A percentile compares a stretch with the other conserved stretches of the same genome.
phyloP scores from a whole-genome alignment of 92 coral and sea anemone genomes.

The Umimayanthus kanabou region DNA sequence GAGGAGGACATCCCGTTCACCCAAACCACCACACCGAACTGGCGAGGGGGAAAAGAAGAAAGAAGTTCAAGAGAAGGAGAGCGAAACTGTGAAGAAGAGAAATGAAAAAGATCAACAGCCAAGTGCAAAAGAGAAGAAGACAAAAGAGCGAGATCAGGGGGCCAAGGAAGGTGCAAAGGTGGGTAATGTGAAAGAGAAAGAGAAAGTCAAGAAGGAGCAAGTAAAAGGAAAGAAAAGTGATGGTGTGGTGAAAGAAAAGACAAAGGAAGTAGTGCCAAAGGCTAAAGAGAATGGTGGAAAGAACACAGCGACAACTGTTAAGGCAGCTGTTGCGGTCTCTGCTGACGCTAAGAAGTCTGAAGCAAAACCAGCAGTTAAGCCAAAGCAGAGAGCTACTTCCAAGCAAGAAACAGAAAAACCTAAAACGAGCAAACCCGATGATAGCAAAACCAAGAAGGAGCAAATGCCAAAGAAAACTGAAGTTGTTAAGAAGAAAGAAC shows the following conservation, averaged over 20 bases:
- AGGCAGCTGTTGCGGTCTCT: neutral
- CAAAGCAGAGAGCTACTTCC: constrained; percentile 12
- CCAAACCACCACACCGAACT: constrained; percentile 47
- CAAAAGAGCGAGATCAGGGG: constrained; percentile 45
- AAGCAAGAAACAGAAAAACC: constrained; percentile 56
- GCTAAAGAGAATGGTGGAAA: constrained; percentile 70
- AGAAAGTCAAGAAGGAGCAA: constrained; percentile 33
- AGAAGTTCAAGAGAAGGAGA: constrained; percentile 45
- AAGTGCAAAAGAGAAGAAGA: constrained; percentile 22
- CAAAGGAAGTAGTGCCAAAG: constrained; percentile 45
- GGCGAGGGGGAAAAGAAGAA: constrained; percentile 59
- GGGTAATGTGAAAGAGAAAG: constrained; percentile 56
- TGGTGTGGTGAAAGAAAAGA: constrained; percentile 54
- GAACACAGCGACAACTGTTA: constrained; percentile 1
- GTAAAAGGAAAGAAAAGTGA: constrained; percentile 51
- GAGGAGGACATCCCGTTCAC: constrained; percentile 61
- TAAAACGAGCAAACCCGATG: constrained; percentile 56
- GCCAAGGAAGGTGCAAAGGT: constrained; percentile 45
- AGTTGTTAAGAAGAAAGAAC: constrained; percentile 42
- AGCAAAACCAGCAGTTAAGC: constrained; percentile 30
- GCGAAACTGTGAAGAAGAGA: constrained; percentile 41
- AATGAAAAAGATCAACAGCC: constrained; percentile 37
- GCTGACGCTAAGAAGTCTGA: constrained; percentile 21
- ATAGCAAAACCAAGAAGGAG: constrained; percentile 51
- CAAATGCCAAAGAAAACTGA: constrained; percentile 51